Evolutionary conservation across 1,140 invertebrate species (phyloP).

Genomic region (Zaprionus ornatus): DNA sequence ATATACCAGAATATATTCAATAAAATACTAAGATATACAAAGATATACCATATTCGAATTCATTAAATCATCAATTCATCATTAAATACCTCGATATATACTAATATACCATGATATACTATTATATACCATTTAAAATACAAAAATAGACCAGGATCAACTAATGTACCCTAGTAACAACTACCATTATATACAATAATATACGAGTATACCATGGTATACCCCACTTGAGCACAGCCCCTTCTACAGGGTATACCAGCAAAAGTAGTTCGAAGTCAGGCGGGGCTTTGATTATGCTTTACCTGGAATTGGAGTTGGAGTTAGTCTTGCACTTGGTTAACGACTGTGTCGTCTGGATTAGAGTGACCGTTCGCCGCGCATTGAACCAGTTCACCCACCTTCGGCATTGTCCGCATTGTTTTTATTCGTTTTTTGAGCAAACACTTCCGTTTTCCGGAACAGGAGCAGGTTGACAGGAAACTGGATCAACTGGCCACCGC

Average conservation of each 20-base stretch:
- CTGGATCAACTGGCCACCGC: conserved; percentile 12
- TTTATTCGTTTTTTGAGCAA: not conserved
- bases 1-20: no score
- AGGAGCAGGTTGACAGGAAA: conserved; percentile 16
- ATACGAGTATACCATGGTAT: not conserved
- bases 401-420: not conserved
- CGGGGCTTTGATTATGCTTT: not conserved
- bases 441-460: conserved; percentile 48
- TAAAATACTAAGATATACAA: no score
- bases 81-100: no score
- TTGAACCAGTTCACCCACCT: conserved; percentile 45
- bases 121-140: no score
- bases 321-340: conserved; percentile 31
- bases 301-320: not conserved
- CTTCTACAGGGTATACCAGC: not conserved
- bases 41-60: no score
- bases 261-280: conserved; percentile 12
- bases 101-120: no score
- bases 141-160: no score
- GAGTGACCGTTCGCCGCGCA: conserved; percentile 39
- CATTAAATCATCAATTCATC: no score
- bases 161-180: no score
- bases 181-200: no score
- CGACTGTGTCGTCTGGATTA: conserved; percentile 29
- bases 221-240: not conserved